These are phyloP conservation scores for Drosophila tristis DNA, from an alignment of 1,140 invertebrate genomes.

Conservation along the genomic window DNA sequence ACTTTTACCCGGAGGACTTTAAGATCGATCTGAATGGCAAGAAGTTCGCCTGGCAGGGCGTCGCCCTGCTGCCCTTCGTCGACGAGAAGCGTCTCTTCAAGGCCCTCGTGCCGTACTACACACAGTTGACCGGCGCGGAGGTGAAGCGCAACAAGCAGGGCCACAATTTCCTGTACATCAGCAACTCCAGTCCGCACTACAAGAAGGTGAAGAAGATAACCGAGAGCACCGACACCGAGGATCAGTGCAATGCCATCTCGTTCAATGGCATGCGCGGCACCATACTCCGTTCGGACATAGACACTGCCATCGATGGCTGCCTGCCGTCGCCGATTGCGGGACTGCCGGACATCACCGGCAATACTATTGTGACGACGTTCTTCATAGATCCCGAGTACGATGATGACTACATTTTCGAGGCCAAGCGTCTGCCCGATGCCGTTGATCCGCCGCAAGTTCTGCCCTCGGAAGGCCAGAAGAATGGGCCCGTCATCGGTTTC, in stretches of 20 bases:
- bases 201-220: constrained; percentile 90
- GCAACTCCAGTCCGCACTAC: constrained; percentile 88
- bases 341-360: constrained; percentile 86
- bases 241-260: constrained; percentile 84
- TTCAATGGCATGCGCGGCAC: constrained; percentile 91
- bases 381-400: constrained; percentile 93
- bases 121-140: constrained; percentile 92
- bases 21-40: constrained; percentile 99
- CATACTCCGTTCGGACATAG: constrained; percentile 89
- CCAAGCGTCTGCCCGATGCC: constrained; percentile 88
- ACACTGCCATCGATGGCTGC: constrained; percentile 83
- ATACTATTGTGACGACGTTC: constrained; percentile 88
- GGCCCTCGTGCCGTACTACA: constrained; percentile 93
- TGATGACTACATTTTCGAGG: constrained; percentile 91
- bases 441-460: constrained; percentile 90
- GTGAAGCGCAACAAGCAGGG: constrained; percentile 89
- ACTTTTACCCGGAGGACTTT: constrained; percentile 99
- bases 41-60: constrained; percentile 99
- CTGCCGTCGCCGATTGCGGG: constrained; percentile 90
- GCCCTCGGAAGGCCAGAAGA: constrained; percentile 86
- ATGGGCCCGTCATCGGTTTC: constrained; percentile 68
- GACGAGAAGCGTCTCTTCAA: constrained; percentile 96
- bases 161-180: constrained; percentile 92
- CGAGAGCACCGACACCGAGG: constrained; percentile 84
- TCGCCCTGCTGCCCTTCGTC: constrained; percentile 98